Conservation (phyloP, 2,113 vertebrate species). For the Bagarius yarrelli region DNA sequence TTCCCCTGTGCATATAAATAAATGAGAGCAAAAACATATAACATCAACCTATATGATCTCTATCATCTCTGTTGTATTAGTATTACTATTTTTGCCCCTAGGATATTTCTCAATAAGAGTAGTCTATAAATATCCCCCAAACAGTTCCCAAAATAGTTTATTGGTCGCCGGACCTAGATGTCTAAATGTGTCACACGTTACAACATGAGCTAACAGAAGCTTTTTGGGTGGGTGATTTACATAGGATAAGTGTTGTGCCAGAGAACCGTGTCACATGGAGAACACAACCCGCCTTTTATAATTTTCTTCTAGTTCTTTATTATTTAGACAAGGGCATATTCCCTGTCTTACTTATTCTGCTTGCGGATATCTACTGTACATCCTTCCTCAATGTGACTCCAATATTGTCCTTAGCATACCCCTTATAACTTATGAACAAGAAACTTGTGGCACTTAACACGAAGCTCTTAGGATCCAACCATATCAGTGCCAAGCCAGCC, state of each 20-base stretch:
- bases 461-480: conserved; percentile 38
- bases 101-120: conserved; percentile 18
- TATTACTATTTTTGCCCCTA: not conserved
- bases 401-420: conserved; percentile 23
- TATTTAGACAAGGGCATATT: conserved; percentile 34
- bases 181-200: conserved; percentile 34
- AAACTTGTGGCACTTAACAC: conserved; percentile 37
- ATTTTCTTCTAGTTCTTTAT: conserved; percentile 32
- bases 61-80: not conserved
- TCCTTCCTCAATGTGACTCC: conserved; percentile 36
- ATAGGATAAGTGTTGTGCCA: conserved; percentile 4
- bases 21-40: not conserved
- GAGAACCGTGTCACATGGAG: not conserved
- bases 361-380: conserved; percentile 18
- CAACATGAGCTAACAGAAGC: conserved; percentile 41
- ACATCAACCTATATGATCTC: not conserved
- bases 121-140: conserved; percentile 4
- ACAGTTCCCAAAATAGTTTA: conserved; percentile 27
- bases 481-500: conserved; percentile 28
- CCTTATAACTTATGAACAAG: conserved; percentile 39
- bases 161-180: conserved; percentile 2
- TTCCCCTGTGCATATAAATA: not conserved
- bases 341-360: conserved; percentile 26
- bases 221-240: conserved; percentile 38
- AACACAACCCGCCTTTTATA: conserved; percentile 17